Conservation (phyloP, 1,140 invertebrate genomes). For the Drosophila virilis region DNA sequence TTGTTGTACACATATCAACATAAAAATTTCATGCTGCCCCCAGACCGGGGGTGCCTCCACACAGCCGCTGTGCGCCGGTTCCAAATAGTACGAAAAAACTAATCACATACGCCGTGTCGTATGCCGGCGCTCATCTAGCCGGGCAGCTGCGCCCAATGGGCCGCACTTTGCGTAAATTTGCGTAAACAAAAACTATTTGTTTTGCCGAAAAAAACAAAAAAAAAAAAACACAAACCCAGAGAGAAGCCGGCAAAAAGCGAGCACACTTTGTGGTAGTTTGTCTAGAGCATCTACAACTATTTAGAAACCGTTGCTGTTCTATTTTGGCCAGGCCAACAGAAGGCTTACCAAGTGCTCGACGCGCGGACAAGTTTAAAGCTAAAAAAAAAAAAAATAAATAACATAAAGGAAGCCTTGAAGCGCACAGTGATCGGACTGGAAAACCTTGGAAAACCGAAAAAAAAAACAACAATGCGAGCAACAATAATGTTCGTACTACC, state of each 20-base stretch:
- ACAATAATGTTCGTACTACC: slow-evolving; percentile 37
- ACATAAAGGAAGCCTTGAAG: slow-evolving; percentile 69
- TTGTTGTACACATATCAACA: slow-evolving; percentile 62
- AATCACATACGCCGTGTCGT: slow-evolving; percentile 67
- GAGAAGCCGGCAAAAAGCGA: background rate
- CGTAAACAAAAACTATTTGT: slow-evolving; percentile 69
- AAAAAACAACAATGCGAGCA: slow-evolving; percentile 32
- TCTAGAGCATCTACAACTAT: slow-evolving; percentile 42
- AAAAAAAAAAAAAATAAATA: slow-evolving; percentile 15
- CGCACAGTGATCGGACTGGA: slow-evolving; percentile 66
- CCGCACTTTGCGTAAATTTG: slow-evolving; percentile 56
- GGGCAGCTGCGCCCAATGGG: slow-evolving; percentile 28
- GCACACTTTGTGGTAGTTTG: background rate
- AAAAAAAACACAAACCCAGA: background rate
- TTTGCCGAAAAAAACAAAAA: slow-evolving; percentile 36
- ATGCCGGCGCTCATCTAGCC: slow-evolving; percentile 62
- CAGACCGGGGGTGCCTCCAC: slow-evolving; percentile 10
- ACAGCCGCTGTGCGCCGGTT: slow-evolving; percentile 66
- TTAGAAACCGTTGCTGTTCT: slow-evolving; percentile 82
- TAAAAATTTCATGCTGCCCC: slow-evolving; percentile 72
- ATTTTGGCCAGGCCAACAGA: slow-evolving; percentile 81
- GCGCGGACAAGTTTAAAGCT: slow-evolving; percentile 4
- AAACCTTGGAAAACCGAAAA: slow-evolving; percentile 78
- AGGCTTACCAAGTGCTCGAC: slow-evolving; percentile 39
- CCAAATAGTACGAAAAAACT: slow-evolving; percentile 83